phyloP scores from a whole-genome alignment of 64 coral and sea anemone genomes.

The Platygyra sinensis region DNA sequence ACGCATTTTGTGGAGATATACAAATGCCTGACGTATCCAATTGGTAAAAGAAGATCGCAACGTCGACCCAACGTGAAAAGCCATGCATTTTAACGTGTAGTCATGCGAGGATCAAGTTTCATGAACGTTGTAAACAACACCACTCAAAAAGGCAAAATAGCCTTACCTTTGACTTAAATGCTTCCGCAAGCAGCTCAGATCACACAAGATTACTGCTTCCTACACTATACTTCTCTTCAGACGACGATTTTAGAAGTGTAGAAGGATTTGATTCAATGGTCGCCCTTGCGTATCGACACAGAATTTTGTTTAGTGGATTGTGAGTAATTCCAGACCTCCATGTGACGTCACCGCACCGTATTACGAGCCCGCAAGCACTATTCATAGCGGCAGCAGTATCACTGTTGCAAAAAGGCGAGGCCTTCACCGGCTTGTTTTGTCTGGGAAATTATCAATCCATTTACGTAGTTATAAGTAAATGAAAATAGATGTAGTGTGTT shows the following conservation, averaged over 20 bases:
- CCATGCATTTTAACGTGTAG: neutral
- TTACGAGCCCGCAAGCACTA: neutral
- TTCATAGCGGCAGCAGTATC: no score
- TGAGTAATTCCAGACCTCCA: neutral
- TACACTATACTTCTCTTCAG: neutral
- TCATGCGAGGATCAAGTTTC: neutral
- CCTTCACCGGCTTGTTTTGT: no score
- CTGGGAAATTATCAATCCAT: no score
- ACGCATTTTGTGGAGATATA: no score
- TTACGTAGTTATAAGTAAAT: no score
- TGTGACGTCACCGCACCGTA: neutral
- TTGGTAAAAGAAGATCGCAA: neutral
- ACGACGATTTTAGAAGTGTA: neutral
- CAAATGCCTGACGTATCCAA: neutral
- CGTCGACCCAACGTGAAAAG: neutral
- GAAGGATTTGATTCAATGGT: neutral
- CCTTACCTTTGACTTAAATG: slow-evolving; percentile 5
- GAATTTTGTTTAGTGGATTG: neutral
- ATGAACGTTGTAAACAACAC: neutral
- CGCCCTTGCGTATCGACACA: neutral
- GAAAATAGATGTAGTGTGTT: no score
- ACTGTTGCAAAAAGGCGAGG: no score
- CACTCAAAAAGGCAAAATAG: neutral
- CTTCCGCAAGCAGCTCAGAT: neutral
- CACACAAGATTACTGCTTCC: neutral